Conservation (phyloP, 1,140 invertebrate species). For the Philopotamus ludificatus region DNA sequence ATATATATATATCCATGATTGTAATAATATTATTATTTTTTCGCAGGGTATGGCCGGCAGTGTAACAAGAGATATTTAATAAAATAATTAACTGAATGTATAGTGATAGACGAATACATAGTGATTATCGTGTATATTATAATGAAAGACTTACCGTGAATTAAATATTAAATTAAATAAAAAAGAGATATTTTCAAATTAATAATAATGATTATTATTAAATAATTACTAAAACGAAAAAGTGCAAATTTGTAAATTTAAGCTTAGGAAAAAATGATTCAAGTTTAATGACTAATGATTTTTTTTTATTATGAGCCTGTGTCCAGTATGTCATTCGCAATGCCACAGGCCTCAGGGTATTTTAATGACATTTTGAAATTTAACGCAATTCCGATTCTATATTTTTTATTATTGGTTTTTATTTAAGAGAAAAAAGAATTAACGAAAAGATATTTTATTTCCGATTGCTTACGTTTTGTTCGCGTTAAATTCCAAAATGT, state of each 20-base stretch:
- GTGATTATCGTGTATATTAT: constrained; percentile 19
- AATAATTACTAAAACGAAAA: constrained; percentile 34
- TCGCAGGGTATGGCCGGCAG: constrained; percentile 59
- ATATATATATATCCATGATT: not conserved
- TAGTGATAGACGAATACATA: constrained; percentile 20
- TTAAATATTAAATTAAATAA: constrained; percentile 3
- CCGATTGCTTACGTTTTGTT: not conserved
- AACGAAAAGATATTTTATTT: constrained; percentile 5
- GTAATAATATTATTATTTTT: constrained; percentile 25
- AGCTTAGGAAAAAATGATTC: constrained; percentile 16
- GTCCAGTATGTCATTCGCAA: not conserved
- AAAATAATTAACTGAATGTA: constrained; percentile 5
- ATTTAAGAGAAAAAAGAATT: no score
- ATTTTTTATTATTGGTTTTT: no score
- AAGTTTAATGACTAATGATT: not conserved
- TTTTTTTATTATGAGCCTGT: no score
- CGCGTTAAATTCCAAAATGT: no score
- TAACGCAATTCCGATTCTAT: no score
- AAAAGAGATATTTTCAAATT: constrained; percentile 32
- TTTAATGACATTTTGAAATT: constrained; percentile 5
- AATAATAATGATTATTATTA: constrained; percentile 19
- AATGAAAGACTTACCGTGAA: constrained; percentile 21
- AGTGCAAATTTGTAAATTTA: constrained; percentile 39
- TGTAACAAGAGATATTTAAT: constrained; percentile 53
- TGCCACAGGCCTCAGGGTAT: constrained; percentile 12